A percentile compares a stretch with the other conserved stretches of the same genome.
These are phyloP conservation scores for Cyprinella venusta DNA, from an alignment of 2,797 vertebrate genomes.

Conservation along the genomic window DNA sequence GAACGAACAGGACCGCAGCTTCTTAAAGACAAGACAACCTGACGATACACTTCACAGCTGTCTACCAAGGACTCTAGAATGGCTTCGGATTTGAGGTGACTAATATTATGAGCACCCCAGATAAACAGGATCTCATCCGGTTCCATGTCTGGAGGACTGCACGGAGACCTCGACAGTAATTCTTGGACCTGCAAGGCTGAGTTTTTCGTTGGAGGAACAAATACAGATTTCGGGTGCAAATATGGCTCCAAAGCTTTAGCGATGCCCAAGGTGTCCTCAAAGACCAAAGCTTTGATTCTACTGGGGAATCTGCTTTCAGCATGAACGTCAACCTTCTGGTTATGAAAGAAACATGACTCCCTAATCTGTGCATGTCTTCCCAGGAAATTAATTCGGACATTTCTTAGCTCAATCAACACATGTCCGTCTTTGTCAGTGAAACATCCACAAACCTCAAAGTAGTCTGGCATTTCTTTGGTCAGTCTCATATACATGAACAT, in stretches of 20 bases:
- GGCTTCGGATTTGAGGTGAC: slow-evolving; percentile 69
- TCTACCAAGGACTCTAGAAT: slow-evolving; percentile 73
- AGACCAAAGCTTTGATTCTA: slow-evolving; percentile 78
- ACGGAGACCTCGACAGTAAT: slow-evolving; percentile 64
- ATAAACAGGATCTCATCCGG: slow-evolving; percentile 80
- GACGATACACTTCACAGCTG: slow-evolving; percentile 82
- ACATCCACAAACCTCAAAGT: slow-evolving; percentile 86
- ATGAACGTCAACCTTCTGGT: slow-evolving; percentile 68
- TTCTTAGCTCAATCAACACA: slow-evolving; percentile 81
- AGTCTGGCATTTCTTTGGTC: slow-evolving; percentile 72
- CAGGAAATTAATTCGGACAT: slow-evolving; percentile 78
- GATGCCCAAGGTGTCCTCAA: slow-evolving; percentile 83
- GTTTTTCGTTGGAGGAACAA: slow-evolving; percentile 56
- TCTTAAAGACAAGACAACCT: slow-evolving; percentile 79
- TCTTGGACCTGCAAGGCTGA: slow-evolving; percentile 52
- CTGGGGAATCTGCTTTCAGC: slow-evolving; percentile 33
- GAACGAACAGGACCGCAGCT: slow-evolving; percentile 60
- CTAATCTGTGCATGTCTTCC: slow-evolving; percentile 59
- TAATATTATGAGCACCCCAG: slow-evolving; percentile 80
- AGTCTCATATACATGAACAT: slow-evolving; percentile 85
- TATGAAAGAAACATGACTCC: slow-evolving; percentile 80
- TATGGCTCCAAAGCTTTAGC: slow-evolving; percentile 74
- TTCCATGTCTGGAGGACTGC: slow-evolving; percentile 53
- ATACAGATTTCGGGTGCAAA: slow-evolving; percentile 69
- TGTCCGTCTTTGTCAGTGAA: slow-evolving; percentile 79